Evolutionary conservation across 2,797 vertebrate species (phyloP).

Genomic region (Heteromormyrus szaboi): DNA sequence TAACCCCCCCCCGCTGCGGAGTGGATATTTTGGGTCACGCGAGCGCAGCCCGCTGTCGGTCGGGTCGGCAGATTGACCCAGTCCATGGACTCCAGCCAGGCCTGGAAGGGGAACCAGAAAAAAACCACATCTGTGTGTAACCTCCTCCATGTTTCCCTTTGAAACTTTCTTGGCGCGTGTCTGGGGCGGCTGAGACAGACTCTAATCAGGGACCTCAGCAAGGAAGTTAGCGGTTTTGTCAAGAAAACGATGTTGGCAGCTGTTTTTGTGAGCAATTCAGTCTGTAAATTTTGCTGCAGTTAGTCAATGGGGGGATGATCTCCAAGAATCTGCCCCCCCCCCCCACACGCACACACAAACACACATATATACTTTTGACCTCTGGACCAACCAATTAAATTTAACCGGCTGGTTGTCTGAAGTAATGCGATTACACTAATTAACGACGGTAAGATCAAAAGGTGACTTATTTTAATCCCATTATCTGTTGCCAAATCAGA

Average conservation of each 20-base stretch:
- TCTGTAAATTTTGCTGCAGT: not conserved
- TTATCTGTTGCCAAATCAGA: constrained; percentile 38
- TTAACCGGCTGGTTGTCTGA: constrained; percentile 14
- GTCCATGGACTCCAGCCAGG: not conserved
- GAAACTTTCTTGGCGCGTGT: not conserved
- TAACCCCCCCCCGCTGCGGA: not conserved
- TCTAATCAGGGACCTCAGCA: not conserved
- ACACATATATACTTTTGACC: not conserved
- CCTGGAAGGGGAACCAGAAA: not conserved
- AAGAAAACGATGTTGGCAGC: not conserved
- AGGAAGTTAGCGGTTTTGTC: not conserved
- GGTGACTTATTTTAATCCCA: constrained; percentile 43
- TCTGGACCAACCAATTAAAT: constrained; percentile 21
- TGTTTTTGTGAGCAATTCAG: not conserved
- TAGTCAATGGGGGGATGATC: not conserved
- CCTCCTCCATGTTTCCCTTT: not conserved
- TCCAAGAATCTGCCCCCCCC: constrained; percentile 9
- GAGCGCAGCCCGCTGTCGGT: not conserved
- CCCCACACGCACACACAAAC: not conserved
- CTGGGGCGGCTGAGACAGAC: not conserved
- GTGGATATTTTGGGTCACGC: not conserved
- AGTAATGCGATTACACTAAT: constrained; percentile 48
- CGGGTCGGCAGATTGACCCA: not conserved
- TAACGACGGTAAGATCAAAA: constrained; percentile 29
- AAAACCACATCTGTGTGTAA: not conserved